A percentile compares a stretch with the other conserved stretches of the same genome.
phyloP scores from a whole-genome alignment of 1,140 invertebrate genomes.

The Psilanteris sp. region DNA sequence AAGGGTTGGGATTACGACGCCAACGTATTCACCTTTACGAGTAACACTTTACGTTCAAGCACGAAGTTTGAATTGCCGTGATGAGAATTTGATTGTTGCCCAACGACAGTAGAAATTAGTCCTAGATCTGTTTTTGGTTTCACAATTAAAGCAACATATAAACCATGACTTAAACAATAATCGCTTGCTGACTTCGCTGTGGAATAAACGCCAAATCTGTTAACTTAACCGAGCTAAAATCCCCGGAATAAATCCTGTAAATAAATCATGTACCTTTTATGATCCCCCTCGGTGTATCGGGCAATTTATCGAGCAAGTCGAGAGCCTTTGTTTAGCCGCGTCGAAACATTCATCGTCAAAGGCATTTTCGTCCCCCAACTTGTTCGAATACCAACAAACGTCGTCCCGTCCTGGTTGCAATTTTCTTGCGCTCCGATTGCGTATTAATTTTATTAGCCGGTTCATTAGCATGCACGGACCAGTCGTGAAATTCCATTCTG shows the following conservation, averaged over 20 bases:
- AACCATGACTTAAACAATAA: no score
- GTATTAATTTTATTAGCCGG: no score
- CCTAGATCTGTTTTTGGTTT: no score
- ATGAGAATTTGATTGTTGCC: background rate
- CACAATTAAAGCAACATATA: no score
- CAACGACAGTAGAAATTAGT: background rate
- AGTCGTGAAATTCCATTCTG: no score
- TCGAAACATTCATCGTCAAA: constrained; percentile 9
- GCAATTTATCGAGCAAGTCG: constrained; percentile 6
- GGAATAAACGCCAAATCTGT: no score
- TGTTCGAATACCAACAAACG: background rate
- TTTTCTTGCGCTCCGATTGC: background rate
- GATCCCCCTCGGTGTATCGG: background rate
- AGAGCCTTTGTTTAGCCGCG: background rate
- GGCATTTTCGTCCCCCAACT: constrained; percentile 1
- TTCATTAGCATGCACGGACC: no score
- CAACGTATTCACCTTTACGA: background rate
- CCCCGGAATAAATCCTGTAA: constrained; percentile 1
- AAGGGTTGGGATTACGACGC: background rate
- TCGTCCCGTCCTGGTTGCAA: background rate
- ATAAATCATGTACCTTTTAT: constrained; percentile 8
- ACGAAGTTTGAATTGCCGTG: background rate
- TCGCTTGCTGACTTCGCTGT: no score
- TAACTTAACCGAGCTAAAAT: constrained; percentile 1
- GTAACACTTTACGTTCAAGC: constrained; percentile 1